Conservation (phyloP, 2,888 invertebrate species). For the Sisyra nigra region DNA sequence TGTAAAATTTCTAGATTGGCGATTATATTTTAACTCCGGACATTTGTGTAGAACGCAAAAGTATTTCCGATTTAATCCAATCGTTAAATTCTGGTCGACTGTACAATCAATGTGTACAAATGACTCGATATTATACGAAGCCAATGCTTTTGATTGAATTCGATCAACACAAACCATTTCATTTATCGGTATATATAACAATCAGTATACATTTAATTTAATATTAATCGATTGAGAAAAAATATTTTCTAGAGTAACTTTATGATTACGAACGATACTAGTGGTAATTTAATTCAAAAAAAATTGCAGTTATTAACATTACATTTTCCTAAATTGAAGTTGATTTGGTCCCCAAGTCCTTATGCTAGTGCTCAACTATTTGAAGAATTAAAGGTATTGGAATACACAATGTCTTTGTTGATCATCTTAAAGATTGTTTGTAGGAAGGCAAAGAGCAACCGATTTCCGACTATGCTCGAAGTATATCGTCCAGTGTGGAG, state of each 20-base stretch:
- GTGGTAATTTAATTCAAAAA: constrained; percentile 64
- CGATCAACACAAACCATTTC: constrained; percentile 84
- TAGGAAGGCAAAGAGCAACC: constrained; percentile 73
- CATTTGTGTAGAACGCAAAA: constrained; percentile 93
- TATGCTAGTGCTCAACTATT: constrained; percentile 93
- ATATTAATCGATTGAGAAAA: no score
- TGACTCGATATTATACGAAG: constrained; percentile 76
- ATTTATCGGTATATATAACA: constrained; percentile 60
- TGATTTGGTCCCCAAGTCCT: constrained; percentile 95
- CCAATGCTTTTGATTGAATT: constrained; percentile 92
- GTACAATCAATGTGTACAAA: constrained; percentile 87
- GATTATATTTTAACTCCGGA: constrained; percentile 96
- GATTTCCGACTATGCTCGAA: constrained; percentile 49
- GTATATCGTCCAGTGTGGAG: constrained; percentile 50
- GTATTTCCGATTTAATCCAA: constrained; percentile 88
- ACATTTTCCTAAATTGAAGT: constrained; percentile 81
- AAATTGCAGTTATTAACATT: constrained; percentile 85
- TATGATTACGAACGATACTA: constrained; percentile 59
- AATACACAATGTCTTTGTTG: neutral
- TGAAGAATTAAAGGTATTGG: constrained; percentile 75
- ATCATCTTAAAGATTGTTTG: neutral
- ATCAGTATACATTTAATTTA: no score
- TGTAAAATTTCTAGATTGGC: constrained; percentile 51
- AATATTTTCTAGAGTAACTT: constrained; percentile 55
- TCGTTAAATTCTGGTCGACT: constrained; percentile 89